Percentiles rank a stretch among this genome's conserved stretches.
These are phyloP conservation scores for Halcyon senegalensis DNA, from an alignment of 2,113 vertebrate species.

Conservation along the genomic window DNA sequence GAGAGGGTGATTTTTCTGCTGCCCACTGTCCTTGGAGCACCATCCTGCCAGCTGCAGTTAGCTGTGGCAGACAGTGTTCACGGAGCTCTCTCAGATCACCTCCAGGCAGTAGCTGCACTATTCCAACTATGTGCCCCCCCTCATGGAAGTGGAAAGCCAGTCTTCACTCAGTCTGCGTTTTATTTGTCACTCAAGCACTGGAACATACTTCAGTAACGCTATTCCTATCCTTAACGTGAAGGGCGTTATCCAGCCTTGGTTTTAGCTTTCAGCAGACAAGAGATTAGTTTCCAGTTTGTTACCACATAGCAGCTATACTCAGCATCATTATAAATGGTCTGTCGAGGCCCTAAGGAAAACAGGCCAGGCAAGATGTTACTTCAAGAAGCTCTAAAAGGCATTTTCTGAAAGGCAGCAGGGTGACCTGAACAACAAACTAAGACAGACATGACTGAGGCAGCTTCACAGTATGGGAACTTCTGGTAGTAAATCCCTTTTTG, in stretches of 20 bases:
- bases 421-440: background rate
- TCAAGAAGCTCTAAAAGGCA: background rate
- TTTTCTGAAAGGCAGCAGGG: background rate
- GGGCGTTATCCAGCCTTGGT: conserved; percentile 40
- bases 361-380: background rate
- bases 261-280: conserved; percentile 9
- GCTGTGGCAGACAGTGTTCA: background rate
- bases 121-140: conserved; percentile 23
- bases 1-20: background rate
- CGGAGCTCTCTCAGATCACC: background rate
- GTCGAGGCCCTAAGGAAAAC: background rate
- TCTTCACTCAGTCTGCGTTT: background rate
- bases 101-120: background rate
- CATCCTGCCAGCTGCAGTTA: background rate
- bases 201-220: conserved; percentile 43
- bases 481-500: background rate
- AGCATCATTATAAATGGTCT: conserved; percentile 38
- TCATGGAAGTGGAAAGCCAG: conserved; percentile 11
- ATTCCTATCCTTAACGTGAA: conserved; percentile 8
- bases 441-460: background rate
- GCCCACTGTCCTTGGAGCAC: background rate
- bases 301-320: background rate
- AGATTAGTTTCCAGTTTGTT: conserved; percentile 40
- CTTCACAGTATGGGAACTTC: background rate
- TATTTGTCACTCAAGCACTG: conserved; percentile 11